phyloP scores from a whole-genome alignment of 1,140 invertebrate species.

The Colletes gigas region DNA sequence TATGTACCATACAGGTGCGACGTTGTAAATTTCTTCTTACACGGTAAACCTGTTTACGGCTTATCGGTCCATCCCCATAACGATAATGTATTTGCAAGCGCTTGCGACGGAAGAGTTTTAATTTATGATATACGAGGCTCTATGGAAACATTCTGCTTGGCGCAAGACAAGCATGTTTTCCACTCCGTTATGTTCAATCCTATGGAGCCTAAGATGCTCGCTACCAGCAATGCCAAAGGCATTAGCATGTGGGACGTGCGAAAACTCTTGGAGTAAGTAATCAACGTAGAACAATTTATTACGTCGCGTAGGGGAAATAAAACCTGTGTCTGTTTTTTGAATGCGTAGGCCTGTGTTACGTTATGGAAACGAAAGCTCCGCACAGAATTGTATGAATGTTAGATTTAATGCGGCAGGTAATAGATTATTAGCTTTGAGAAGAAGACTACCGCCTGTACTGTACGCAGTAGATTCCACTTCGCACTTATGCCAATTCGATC shows the following conservation, averaged over 20 bases:
- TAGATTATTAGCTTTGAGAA: constrained; percentile 90
- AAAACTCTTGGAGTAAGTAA: constrained; percentile 89
- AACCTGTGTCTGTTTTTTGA: neutral
- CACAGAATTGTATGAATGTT: constrained; percentile 94
- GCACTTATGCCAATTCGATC: constrained; percentile 92
- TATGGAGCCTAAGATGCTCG: constrained; percentile 88
- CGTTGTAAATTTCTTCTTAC: constrained; percentile 88
- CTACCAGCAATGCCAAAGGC: constrained; percentile 94
- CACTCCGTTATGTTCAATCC: constrained; percentile 96
- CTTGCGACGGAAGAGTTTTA: constrained; percentile 92
- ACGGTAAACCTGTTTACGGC: constrained; percentile 94
- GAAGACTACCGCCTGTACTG: constrained; percentile 91
- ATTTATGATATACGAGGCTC: constrained; percentile 92
- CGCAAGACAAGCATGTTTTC: constrained; percentile 88
- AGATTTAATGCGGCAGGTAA: constrained; percentile 91
- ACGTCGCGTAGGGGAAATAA: neutral
- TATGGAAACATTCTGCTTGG: constrained; percentile 85
- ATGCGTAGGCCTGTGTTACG: constrained; percentile 84
- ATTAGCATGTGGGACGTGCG: constrained; percentile 94
- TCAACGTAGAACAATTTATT: neutral
- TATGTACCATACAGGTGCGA: constrained; percentile 82
- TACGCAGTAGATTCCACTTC: constrained; percentile 86
- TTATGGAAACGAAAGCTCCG: constrained; percentile 86
- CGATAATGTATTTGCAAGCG: constrained; percentile 91
- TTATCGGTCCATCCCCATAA: constrained; percentile 92